A percentile compares a stretch with the other conserved stretches of the same genome.
phyloP scores from a whole-genome alignment of 1,140 invertebrate species.

The Palaemon carinicauda region DNA sequence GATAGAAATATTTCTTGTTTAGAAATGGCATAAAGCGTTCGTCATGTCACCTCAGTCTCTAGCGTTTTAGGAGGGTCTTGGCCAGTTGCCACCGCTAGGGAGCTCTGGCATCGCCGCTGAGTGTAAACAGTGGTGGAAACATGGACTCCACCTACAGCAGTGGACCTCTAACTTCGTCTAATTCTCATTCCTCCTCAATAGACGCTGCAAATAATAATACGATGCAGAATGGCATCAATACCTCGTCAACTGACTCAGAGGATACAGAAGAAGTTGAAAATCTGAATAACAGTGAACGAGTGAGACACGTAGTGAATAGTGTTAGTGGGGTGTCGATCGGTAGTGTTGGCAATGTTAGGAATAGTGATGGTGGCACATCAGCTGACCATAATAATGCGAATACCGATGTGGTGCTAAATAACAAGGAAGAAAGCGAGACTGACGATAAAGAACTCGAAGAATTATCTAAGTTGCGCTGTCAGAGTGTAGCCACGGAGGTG shows the following conservation, averaged over 20 bases:
- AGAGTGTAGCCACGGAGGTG: constrained; percentile 86
- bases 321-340: neutral
- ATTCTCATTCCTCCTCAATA: constrained; percentile 37
- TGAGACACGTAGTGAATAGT: constrained; percentile 37
- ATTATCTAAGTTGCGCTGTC: constrained; percentile 81
- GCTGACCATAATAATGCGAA: too few species aligned
- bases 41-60: too few species aligned
- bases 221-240: constrained; percentile 43
- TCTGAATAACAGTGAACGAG: neutral
- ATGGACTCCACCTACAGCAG: constrained; percentile 35
- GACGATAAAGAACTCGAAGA: constrained; percentile 61
- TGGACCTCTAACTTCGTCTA: constrained; percentile 2
- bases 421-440: constrained; percentile 19
- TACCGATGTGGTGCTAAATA: neutral
- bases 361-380: constrained; percentile 45
- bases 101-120: neutral
- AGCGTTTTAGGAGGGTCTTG: neutral
- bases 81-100: constrained; percentile 31
- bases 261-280: constrained; percentile 47
- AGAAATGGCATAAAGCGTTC: too few species aligned
- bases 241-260: constrained; percentile 46
- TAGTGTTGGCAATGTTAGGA: constrained; percentile 38
- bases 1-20: too few species aligned
- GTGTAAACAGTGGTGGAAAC: constrained; percentile 52
- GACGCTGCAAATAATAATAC: constrained; percentile 27